These are phyloP conservation scores for Aspidiotus rigidus DNA, from an alignment of 2,888 invertebrate species.

Conservation along the genomic window DNA sequence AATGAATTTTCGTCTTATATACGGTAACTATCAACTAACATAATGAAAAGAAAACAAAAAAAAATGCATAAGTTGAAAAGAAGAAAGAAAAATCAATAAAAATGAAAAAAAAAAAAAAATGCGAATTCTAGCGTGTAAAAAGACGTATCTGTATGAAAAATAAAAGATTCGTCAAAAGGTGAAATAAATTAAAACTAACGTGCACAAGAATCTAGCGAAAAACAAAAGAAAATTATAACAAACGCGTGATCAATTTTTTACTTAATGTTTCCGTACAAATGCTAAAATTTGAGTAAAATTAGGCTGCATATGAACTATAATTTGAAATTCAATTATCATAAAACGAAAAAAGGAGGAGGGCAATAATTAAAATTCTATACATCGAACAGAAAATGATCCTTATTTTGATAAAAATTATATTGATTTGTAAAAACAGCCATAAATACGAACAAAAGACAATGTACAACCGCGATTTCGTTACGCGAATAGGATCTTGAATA, in stretches of 20 bases:
- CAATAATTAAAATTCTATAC: conserved; percentile 14
- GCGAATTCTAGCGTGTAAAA: conserved; percentile 9
- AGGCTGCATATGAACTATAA: too few species aligned
- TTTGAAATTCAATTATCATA: neutral
- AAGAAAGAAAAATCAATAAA: conserved; percentile 17
- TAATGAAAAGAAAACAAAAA: conserved; percentile 27
- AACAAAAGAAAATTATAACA: conserved; percentile 11
- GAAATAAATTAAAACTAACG: conserved; percentile 26
- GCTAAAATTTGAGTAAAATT: conserved; percentile 17
- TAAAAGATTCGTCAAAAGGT: conserved; percentile 19
- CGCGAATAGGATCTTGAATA: conserved; percentile 11
- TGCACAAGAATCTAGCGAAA: conserved; percentile 12
- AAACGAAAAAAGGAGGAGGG: neutral
- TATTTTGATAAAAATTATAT: neutral
- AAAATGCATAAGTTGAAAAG: conserved; percentile 7
- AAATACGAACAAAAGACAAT: conserved; percentile 6
- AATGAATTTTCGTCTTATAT: conserved; percentile 13
- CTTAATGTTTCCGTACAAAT: conserved; percentile 26
- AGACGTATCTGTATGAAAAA: conserved; percentile 8
- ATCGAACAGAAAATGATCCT: neutral
- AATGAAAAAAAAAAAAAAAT: conserved; percentile 10
- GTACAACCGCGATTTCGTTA: conserved; percentile 10
- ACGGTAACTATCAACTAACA: conserved; percentile 33
- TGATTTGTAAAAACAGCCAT: conserved; percentile 13
- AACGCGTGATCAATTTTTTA: conserved; percentile 8